These are phyloP conservation scores for Rynchops niger DNA, from an alignment of 2,113 vertebrate genomes.

Conservation along the genomic window DNA sequence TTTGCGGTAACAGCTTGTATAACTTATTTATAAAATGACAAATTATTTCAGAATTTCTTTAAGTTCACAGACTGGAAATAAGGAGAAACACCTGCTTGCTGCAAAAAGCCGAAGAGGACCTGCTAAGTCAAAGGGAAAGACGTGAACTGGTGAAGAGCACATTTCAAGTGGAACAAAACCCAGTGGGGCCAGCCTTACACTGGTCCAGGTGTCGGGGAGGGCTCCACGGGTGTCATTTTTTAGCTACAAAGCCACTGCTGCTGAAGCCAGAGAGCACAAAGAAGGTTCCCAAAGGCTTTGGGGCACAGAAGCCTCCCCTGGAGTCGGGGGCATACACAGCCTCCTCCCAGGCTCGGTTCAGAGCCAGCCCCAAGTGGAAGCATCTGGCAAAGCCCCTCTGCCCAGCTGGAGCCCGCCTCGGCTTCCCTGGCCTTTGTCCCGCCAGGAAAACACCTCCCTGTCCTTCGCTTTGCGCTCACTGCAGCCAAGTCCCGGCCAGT, in stretches of 20 bases:
- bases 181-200: neutral
- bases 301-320: neutral
- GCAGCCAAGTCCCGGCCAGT: neutral
- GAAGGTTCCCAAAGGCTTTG: neutral
- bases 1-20: neutral
- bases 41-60: constrained; percentile 45
- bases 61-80: neutral
- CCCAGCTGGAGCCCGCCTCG: fast-evolving
- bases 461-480: neutral
- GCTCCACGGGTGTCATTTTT: neutral
- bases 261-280: neutral
- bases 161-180: neutral
- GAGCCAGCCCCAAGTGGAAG: neutral
- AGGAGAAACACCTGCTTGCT: neutral
- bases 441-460: neutral
- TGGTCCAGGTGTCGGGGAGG: neutral
- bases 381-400: fast-evolving
- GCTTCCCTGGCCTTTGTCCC: neutral
- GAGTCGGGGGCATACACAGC: fast-evolving
- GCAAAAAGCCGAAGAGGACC: neutral
- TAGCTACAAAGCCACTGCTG: neutral
- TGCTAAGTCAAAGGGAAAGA: neutral
- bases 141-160: neutral
- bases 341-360: fast-evolving
- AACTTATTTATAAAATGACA: constrained; percentile 49